These are phyloP conservation scores for Cacatua alba DNA, from an alignment of 2,113 vertebrate species.

Conservation along the genomic window DNA sequence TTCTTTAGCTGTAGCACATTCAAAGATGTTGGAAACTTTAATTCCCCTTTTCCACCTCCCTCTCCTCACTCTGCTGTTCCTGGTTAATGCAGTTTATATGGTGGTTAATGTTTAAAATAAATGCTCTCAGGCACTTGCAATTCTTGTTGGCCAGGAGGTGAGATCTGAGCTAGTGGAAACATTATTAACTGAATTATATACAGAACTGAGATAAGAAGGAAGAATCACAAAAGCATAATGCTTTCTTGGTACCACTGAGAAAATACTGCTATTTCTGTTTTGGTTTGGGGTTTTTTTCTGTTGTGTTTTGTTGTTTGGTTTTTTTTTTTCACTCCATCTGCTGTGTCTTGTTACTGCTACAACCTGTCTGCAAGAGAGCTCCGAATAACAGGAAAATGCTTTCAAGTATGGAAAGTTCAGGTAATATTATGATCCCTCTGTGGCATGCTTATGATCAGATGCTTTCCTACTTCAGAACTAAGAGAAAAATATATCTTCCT, in stretches of 20 bases:
- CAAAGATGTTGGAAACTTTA: neutral
- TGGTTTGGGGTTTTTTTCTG: neutral
- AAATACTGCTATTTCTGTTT: neutral
- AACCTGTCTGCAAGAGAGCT: neutral
- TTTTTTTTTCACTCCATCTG: accelerated
- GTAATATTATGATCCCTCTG: neutral
- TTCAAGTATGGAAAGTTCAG: neutral
- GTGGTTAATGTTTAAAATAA: neutral
- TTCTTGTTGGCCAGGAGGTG: neutral
- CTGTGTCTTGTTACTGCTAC: neutral
- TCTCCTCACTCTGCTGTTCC: neutral
- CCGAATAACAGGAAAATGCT: neutral
- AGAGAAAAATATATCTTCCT: neutral
- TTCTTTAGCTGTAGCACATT: neutral
- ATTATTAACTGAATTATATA: neutral
- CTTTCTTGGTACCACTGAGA: neutral
- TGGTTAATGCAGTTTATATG: neutral
- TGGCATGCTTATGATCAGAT: neutral
- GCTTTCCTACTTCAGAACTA: neutral
- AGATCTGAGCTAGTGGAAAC: neutral
- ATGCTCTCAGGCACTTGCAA: neutral
- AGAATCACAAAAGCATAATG: neutral
- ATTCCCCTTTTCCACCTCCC: neutral
- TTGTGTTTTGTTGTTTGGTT: neutral
- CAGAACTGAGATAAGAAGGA: neutral